phyloP scores from a whole-genome alignment of 2,888 invertebrate genomes.

The Rotaria magnacalcarata region DNA sequence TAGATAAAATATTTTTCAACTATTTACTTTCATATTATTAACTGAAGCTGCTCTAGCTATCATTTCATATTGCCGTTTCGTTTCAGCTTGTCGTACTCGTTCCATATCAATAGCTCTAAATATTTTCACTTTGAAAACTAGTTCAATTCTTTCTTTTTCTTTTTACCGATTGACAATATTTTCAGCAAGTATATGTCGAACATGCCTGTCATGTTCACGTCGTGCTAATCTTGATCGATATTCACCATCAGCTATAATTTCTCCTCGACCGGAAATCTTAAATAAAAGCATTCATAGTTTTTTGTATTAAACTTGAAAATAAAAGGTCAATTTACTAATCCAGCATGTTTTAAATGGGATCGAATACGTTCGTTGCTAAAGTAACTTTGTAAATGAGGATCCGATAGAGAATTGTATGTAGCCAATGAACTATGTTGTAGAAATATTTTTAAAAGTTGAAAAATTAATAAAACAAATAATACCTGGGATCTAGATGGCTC shows the following conservation, averaged over 20 bases:
- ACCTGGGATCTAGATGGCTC: neutral
- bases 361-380: slow-evolving; percentile 55
- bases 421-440: slow-evolving; percentile 53
- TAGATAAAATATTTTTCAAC: too few species aligned
- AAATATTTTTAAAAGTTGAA: too few species aligned
- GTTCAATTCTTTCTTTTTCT: neutral
- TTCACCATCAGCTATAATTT: slow-evolving; percentile 55
- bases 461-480: neutral
- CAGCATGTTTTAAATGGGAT: slow-evolving; percentile 53
- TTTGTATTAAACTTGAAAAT: neutral
- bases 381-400: slow-evolving; percentile 55
- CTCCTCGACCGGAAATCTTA: slow-evolving; percentile 54
- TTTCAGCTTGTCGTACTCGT: slow-evolving; percentile 53
- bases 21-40: slow-evolving; percentile 54
- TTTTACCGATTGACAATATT: slow-evolving; percentile 54
- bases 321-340: slow-evolving; percentile 52
- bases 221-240: slow-evolving; percentile 56
- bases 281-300: neutral
- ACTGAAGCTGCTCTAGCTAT: slow-evolving; percentile 58
- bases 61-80: slow-evolving; percentile 56
- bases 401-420: slow-evolving; percentile 57
- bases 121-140: neutral
- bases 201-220: slow-evolving; percentile 57
- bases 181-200: slow-evolving; percentile 58
- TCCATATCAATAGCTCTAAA: slow-evolving; percentile 56